Evolutionary conservation across 1,140 invertebrate genomes (phyloP).

Genomic region (Camponotus floridanus): DNA sequence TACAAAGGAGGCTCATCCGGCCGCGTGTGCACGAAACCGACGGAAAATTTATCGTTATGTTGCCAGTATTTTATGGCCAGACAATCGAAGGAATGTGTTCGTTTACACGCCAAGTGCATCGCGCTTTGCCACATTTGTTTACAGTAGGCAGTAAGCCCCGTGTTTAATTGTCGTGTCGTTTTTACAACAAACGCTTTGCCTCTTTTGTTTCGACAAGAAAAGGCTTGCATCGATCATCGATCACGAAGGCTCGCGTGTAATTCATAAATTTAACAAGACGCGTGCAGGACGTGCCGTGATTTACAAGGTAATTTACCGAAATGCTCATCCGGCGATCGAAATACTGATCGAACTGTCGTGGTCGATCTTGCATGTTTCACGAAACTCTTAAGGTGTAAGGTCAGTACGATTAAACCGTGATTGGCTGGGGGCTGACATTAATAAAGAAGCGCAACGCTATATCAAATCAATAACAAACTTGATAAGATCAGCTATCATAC

Average conservation of each 20-base stretch:
- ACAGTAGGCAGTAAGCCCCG: neutral
- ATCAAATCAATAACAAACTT: conserved; percentile 33
- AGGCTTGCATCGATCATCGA: conserved; percentile 32
- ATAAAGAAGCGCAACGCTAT: conserved; percentile 45
- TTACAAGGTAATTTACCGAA: conserved; percentile 55
- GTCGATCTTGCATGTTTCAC: conserved; percentile 42
- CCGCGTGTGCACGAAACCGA: conserved; percentile 55
- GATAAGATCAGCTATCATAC: conserved; percentile 26
- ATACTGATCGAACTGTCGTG: conserved; percentile 54
- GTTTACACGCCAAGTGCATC: conserved; percentile 59
- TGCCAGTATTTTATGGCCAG: conserved; percentile 56
- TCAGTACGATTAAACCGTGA: conserved; percentile 47
- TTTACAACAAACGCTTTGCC: conserved; percentile 37
- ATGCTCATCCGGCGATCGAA: conserved; percentile 56
- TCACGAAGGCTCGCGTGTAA: conserved; percentile 61
- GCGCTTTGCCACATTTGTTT: conserved; percentile 29
- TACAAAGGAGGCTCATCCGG: conserved; percentile 56
- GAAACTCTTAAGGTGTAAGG: conserved; percentile 41
- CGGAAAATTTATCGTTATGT: conserved; percentile 57
- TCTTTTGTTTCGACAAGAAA: conserved; percentile 28
- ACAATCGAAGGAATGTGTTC: conserved; percentile 59
- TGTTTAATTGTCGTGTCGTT: conserved; percentile 64
- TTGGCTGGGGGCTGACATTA: conserved; percentile 42
- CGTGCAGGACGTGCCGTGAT: conserved; percentile 53
- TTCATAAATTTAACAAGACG: conserved; percentile 61